These are phyloP conservation scores for Cryptotis parvus DNA, from an alignment of 2,113 vertebrate species.

Conservation along the genomic window DNA sequence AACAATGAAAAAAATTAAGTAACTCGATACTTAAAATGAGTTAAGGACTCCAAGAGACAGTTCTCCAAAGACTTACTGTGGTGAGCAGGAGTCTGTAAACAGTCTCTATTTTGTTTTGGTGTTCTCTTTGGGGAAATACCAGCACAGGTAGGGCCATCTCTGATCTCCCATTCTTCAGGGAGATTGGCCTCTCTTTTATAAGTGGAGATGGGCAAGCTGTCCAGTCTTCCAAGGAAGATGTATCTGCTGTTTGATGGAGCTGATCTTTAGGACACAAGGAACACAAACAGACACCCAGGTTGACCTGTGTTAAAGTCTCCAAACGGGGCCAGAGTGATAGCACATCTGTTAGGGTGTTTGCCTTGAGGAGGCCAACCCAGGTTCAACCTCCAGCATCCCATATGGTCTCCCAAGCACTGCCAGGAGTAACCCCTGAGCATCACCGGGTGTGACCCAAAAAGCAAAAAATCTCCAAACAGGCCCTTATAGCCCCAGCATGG, in stretches of 20 bases:
- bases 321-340: too few species aligned
- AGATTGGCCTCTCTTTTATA: neutral
- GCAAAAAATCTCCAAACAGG: neutral
- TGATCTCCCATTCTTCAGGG: neutral
- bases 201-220: neutral
- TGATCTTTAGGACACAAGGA: constrained; percentile 37
- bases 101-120: neutral
- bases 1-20: neutral
- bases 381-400: too few species aligned
- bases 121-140: constrained; percentile 14
- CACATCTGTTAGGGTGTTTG: too few species aligned
- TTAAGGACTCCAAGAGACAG: neutral
- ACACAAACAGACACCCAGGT: too few species aligned
- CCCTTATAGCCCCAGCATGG: neutral
- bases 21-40: neutral
- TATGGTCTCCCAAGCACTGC: too few species aligned
- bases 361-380: too few species aligned
- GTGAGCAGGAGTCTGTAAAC: neutral
- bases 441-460: too few species aligned
- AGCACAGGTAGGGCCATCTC: neutral
- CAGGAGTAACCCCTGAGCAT: too few species aligned
- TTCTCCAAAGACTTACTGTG: neutral
- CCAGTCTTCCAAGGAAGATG: neutral
- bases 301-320: too few species aligned
- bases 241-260: neutral